Evolutionary conservation across 2,797 vertebrate species (phyloP).

Genomic region (Tadarida brasiliensis): DNA sequence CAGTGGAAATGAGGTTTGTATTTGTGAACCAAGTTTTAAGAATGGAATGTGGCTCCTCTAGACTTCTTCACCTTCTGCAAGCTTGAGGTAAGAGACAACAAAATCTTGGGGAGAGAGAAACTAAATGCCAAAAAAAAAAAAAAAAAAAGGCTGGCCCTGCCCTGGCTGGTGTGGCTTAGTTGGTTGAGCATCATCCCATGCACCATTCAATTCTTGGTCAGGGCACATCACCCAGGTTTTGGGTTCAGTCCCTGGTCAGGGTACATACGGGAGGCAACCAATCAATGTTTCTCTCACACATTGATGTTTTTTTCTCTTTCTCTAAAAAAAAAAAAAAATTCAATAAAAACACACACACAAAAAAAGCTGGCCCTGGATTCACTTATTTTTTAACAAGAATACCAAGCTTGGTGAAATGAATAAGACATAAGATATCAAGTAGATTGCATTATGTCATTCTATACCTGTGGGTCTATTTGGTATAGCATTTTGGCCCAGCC

Average conservation of each 20-base stretch:
- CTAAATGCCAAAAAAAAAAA: neutral
- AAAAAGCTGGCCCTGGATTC: neutral
- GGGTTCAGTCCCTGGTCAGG: too few species aligned
- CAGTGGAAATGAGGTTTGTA: slow-evolving; percentile 8
- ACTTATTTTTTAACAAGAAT: neutral
- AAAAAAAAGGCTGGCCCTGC: neutral
- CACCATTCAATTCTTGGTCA: too few species aligned
- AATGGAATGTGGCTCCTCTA: neutral
- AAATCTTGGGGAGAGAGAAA: neutral
- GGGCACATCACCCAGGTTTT: too few species aligned
- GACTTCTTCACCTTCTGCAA: neutral
- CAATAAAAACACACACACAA: too few species aligned
- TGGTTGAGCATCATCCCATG: too few species aligned
- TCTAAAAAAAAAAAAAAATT: too few species aligned
- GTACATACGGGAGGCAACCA: too few species aligned
- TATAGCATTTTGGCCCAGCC: neutral
- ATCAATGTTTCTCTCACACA: too few species aligned
- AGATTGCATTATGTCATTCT: neutral
- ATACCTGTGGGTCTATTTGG: neutral
- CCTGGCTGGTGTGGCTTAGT: too few species aligned
- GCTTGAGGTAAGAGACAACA: neutral
- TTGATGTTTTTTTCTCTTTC: too few species aligned
- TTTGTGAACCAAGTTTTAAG: slow-evolving; percentile 51
- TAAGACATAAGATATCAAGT: neutral
- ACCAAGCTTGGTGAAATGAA: neutral